A percentile compares a stretch with the other conserved stretches of the same genome.
These are phyloP conservation scores for Trileptium ribeirensis DNA, from an alignment of 2,888 invertebrate genomes.

Conservation along the genomic window DNA sequence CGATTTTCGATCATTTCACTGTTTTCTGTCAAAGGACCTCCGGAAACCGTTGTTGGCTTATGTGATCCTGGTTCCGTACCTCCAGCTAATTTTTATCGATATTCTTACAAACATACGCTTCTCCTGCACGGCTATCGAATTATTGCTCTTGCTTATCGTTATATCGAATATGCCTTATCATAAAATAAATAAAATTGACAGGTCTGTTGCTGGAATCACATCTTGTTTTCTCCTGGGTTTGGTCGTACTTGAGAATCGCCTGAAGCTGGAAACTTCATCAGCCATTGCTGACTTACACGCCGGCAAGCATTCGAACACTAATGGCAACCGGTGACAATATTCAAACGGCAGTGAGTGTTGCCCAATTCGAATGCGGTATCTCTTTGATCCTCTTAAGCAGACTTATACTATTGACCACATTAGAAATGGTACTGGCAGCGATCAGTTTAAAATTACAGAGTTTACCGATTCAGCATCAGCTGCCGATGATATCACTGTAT, in stretches of 20 bases:
- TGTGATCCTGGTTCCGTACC: conserved; percentile 57
- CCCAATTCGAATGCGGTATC: conserved; percentile 71
- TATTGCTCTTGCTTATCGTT: conserved; percentile 56
- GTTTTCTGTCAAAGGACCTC: conserved; percentile 59
- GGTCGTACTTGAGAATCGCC: conserved; percentile 84
- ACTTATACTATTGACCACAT: conserved; percentile 9
- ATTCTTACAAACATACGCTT: conserved; percentile 56
- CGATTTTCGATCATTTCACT: conserved; percentile 37
- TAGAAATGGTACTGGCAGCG: not conserved
- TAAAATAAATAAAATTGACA: conserved; percentile 42
- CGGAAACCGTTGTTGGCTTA: conserved; percentile 57
- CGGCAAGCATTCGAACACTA: conserved; percentile 66
- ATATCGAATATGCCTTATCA: conserved; percentile 51
- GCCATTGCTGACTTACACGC: conserved; percentile 53
- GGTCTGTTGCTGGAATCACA: conserved; percentile 60
- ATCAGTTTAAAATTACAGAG: not conserved
- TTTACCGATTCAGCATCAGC: not conserved
- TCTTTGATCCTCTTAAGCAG: conserved; percentile 43
- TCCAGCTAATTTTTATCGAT: conserved; percentile 53
- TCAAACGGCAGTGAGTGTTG: conserved; percentile 82
- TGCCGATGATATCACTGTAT: not conserved
- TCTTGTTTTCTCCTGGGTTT: conserved; percentile 76
- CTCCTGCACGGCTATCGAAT: conserved; percentile 56
- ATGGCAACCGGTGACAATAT: conserved; percentile 96
- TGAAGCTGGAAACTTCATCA: conserved; percentile 58